These are phyloP conservation scores for Scaptomyza flava DNA, from an alignment of 2,888 invertebrate species.

Conservation along the genomic window DNA sequence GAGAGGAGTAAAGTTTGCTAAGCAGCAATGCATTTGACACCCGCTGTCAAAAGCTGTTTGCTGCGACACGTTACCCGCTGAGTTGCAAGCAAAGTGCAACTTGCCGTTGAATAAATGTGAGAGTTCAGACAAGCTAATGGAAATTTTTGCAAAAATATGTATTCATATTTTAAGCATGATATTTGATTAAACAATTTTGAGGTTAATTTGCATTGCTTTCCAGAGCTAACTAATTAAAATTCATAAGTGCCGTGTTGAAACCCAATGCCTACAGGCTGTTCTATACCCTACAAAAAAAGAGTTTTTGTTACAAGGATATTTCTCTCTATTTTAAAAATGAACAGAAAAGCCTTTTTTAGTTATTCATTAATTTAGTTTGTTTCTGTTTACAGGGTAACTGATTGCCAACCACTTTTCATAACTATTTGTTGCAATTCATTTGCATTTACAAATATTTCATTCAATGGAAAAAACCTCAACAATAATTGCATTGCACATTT, in stretches of 20 bases:
- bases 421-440: slow-evolving; percentile 27
- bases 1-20: slow-evolving; percentile 5
- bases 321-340: too few species aligned
- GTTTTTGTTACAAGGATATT: neutral
- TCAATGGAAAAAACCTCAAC: slow-evolving; percentile 42
- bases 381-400: neutral
- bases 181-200: slow-evolving; percentile 41
- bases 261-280: neutral
- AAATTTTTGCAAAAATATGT: neutral
- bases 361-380: neutral
- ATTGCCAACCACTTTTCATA: neutral
- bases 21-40: slow-evolving; percentile 60
- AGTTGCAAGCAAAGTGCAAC: slow-evolving; percentile 14
- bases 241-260: slow-evolving; percentile 39
- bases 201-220: slow-evolving; percentile 42
- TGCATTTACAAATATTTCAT: slow-evolving; percentile 40
- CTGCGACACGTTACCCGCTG: slow-evolving; percentile 43
- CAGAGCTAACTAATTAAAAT: slow-evolving; percentile 34
- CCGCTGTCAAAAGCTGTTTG: slow-evolving; percentile 70
- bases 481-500: slow-evolving; percentile 68
- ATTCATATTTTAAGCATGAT: slow-evolving; percentile 3
- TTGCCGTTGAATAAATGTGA: slow-evolving; percentile 2
- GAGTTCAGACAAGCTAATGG: slow-evolving; percentile 19
- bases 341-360: too few species aligned
- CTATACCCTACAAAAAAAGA: neutral